These are phyloP conservation scores for Phylloscopus trochilus DNA, from an alignment of 2,113 vertebrate genomes.

Conservation along the genomic window DNA sequence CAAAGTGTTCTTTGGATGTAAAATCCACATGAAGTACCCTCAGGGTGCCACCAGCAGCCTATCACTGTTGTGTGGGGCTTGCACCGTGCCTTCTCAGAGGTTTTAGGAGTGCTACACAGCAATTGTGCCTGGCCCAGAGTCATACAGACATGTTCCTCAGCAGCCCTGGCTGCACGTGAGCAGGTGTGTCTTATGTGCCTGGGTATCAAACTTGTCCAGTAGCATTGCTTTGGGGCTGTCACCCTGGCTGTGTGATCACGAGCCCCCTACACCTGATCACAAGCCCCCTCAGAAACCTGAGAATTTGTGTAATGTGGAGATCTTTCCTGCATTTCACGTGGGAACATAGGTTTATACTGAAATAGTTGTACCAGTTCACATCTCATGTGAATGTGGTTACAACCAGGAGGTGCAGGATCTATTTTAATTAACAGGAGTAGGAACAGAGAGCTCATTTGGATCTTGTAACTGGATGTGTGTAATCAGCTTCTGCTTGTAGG, in stretches of 20 bases:
- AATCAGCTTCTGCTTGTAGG: not conserved
- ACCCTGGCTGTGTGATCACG: not conserved
- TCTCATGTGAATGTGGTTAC: not conserved
- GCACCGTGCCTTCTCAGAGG: not conserved
- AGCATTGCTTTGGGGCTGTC: not conserved
- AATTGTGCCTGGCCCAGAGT: not conserved
- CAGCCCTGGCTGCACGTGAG: fast-evolving
- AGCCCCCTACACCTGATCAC: not conserved
- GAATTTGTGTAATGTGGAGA: not conserved
- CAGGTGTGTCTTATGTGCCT: not conserved
- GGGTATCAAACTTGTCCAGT: not conserved
- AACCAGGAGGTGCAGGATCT: not conserved
- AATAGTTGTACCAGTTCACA: not conserved
- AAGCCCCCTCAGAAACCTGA: not conserved
- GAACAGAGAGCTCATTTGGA: not conserved
- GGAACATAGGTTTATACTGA: not conserved
- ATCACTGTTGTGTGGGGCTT: not conserved
- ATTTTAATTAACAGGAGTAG: not conserved
- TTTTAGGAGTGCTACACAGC: not conserved
- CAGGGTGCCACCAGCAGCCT: not conserved
- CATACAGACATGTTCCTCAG: not conserved
- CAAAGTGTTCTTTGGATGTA: not conserved
- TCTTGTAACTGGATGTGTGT: not conserved
- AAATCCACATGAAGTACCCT: not conserved
- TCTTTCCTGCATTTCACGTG: not conserved